A percentile compares a stretch with the other conserved stretches of the same genome.
Conservation (phyloP, 2,888 invertebrate species). For the Ophion obscuratus region DNA sequence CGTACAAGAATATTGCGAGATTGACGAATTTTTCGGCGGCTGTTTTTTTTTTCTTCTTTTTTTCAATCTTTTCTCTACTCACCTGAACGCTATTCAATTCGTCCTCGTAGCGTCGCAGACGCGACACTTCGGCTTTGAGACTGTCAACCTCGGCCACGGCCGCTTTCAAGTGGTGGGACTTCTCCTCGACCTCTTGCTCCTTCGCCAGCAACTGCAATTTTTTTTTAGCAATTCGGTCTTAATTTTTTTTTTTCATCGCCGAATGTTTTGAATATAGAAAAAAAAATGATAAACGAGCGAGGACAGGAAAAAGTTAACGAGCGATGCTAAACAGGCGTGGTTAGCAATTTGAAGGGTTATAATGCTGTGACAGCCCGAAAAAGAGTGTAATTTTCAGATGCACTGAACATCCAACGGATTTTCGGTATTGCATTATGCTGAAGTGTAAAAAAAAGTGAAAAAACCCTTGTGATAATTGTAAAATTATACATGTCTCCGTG, state of each 20-base stretch:
- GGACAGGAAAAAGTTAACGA: neutral
- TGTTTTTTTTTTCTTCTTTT: conserved; percentile 6
- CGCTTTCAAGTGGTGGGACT: conserved; percentile 86
- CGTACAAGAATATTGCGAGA: conserved; percentile 6
- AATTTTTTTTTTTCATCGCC: neutral
- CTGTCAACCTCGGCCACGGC: conserved; percentile 87
- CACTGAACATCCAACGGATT: neutral
- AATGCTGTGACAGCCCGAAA: neutral
- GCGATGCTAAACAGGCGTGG: neutral
- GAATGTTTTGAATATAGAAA: neutral
- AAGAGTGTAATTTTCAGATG: neutral
- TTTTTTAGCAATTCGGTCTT: neutral
- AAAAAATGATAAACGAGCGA: too few relatives aligned
- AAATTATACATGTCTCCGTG: neutral
- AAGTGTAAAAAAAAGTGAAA: neutral
- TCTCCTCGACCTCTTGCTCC: conserved; percentile 87
- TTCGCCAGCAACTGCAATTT: conserved; percentile 82
- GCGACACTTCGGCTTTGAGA: conserved; percentile 87
- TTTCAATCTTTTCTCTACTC: conserved; percentile 69
- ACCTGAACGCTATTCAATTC: conserved; percentile 89
- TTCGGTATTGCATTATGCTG: neutral
- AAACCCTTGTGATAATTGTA: neutral
- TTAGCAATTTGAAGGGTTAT: neutral
- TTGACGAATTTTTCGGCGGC: conserved; percentile 35
- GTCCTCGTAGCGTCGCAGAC: conserved; percentile 88